Evolutionary conservation across 2,113 vertebrate species (phyloP).

Genomic region (Lophotis ruficrista): DNA sequence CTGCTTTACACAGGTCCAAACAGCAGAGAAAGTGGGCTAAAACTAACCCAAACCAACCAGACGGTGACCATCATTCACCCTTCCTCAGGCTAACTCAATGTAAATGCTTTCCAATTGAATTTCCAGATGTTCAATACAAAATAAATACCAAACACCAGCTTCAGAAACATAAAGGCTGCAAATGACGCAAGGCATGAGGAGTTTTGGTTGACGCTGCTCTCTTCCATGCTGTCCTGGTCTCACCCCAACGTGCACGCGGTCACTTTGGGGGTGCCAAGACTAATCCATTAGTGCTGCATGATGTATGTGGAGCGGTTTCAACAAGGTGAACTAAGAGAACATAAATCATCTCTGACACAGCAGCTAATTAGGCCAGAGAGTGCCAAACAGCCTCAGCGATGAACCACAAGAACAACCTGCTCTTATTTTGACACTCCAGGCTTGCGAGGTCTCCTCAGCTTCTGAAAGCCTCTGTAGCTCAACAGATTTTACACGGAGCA

Average conservation of each 20-base stretch:
- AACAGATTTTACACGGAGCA: background rate
- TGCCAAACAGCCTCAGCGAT: background rate
- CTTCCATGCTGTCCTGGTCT: background rate
- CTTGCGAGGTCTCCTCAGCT: background rate
- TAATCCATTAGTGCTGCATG: background rate
- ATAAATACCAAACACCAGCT: background rate
- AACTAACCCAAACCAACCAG: background rate
- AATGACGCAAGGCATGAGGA: background rate
- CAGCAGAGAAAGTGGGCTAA: background rate
- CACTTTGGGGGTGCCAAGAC: background rate
- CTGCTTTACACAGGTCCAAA: background rate
- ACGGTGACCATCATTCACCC: background rate
- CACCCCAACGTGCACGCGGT: rapidly evolving
- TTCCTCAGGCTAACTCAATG: background rate
- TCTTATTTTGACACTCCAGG: background rate
- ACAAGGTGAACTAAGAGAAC: background rate
- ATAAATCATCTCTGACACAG: constrained; percentile 6
- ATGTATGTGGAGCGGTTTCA: background rate
- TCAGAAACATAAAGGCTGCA: background rate
- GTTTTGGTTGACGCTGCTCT: background rate
- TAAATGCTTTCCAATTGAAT: background rate
- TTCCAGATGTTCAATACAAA: background rate
- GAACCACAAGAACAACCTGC: background rate
- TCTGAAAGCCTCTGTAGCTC: background rate
- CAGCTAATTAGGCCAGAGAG: background rate